Base-by-base conservation (phyloP, 2,888 invertebrate genomes). In the Endomychus coccineus region DNA sequence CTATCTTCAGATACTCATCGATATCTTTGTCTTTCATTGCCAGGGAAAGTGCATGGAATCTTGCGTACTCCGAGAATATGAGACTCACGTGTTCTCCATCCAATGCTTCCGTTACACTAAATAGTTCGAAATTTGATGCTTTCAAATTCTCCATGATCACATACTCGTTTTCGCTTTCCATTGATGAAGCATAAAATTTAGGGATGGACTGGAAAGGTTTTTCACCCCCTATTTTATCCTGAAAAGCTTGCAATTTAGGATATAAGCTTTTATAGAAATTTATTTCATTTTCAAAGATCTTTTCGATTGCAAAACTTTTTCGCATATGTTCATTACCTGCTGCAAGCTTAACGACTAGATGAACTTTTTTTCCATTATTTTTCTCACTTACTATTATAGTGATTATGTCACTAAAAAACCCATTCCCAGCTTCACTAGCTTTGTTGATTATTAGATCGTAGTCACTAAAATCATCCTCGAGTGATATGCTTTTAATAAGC, bases 251-350 rank as follows among this genome's bases (percentile, higher is more conserved):
- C 1, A 52, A 42, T 9, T 13, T 25, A 2, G 52, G 49, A 16
- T 49, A 37, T 2, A 57, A 39, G 7, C 27, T 28, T n/a, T 48
- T 31, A 31, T 58, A 58, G 13, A 52, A 45, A 23, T 32, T 40
- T 6, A 52, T 52, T 45, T 58, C 56, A 6, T 47, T 44, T 21
- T 39, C 30, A 22, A 42, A 52, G 6, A 36, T 29, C 11, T 35
- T 9, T 11, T 23, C 12, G 4, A 50, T 36, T 4, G 46, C 42
- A 5, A 37, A 21, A n/a, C 17, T 13, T 3, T 40, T 27, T 22
- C 50, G 34, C 2, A 46, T 9, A 9, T 13, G 7, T 5, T 37
- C 40, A 25, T 41, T 38, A 22, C 27, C 15, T 19, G 40, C 31
- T 11, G 39, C 40, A n/a, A 29, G 30, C 33, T 46, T 46, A 5